Evolutionary conservation across 2,888 invertebrate genomes (phyloP), one percentile per base, ranked within the genome.

Genomic region (Exocentrus adspersus): DNA sequence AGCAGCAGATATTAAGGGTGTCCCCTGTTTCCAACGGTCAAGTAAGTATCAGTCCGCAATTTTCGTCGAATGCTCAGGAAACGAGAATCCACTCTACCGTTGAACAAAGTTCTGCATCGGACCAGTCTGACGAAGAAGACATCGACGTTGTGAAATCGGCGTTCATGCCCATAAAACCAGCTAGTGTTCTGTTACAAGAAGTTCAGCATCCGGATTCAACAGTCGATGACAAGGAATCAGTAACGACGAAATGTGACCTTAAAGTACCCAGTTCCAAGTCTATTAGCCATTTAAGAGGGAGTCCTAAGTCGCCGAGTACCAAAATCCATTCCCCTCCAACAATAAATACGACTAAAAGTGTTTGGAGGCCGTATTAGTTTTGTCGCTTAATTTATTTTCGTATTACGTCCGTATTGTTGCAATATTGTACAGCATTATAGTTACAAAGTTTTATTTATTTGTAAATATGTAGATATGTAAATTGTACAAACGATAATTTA

Each of bases 61-160:
- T 59, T 2, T 62, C 67, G 6, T 60, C 60, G 82, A 84, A 72
- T n/a, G 85, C 86, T 1, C 85, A 86, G 62, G 82, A 85, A 75
- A 70, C 68, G 9, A 85, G 88, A 78, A 86, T 86, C 14, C 88
- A 88, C 77, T 90, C 90, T 9, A 87, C 88, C 9, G 85, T 87
- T 65, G 88, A 88, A 32, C 86, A 86, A 20, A 66, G 69, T 24
- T 87, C 87, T 0, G 86, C 86, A 65, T 83, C 88, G 2, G 89
- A 89, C 0, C 89, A 90, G 62, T 90, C 69, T 1, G 90, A 90
- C 10, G 62, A 91, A 63, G 90, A 90, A 75, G 88, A 89, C 60
- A 91, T 91, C 73, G 91, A 91, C 76, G 91, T 91, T 19, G 91
- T 91, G 0, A 90, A 89, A 74, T 91, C 91, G 0, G 91, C 91